These are phyloP conservation scores for Marmota monax DNA, from an alignment of 2,113 vertebrate genomes.

Conservation along the genomic window DNA sequence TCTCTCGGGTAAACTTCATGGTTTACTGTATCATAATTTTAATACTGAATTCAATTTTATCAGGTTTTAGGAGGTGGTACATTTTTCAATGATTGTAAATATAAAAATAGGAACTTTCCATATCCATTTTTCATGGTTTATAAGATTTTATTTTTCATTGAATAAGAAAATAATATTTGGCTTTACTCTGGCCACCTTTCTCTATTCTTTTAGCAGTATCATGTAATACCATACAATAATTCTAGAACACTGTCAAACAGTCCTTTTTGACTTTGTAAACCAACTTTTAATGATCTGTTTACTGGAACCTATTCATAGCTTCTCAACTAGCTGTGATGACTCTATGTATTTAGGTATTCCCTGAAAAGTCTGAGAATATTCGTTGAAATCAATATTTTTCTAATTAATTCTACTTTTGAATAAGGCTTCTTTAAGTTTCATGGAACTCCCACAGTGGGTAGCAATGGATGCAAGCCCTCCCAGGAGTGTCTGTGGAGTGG, in stretches of 20 bases:
- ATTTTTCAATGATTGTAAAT: constrained; percentile 52
- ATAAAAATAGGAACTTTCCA: constrained; percentile 42
- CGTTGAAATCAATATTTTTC: background rate
- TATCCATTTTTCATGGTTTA: constrained; percentile 48
- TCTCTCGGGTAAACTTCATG: constrained; percentile 52
- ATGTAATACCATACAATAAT: background rate
- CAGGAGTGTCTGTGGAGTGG: background rate
- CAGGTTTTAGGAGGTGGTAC: background rate
- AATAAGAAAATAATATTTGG: constrained; percentile 31
- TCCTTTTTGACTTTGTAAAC: background rate
- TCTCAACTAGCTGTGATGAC: background rate
- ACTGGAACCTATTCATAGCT: background rate
- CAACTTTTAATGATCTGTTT: constrained; percentile 3
- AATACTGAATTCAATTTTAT: constrained; percentile 51
- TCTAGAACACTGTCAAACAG: background rate
- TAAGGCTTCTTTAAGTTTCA: background rate
- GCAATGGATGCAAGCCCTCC: background rate
- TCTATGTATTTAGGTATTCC: constrained; percentile 30
- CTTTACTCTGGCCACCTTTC: background rate
- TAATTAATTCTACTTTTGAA: constrained; percentile 31
- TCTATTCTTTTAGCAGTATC: background rate
- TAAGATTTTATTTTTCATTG: constrained; percentile 48
- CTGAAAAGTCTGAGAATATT: background rate
- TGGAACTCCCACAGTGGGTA: background rate
- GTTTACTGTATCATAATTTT: constrained; percentile 53